phyloP scores from a whole-genome alignment of 2,797 vertebrate species.

The Remorina albescens region DNA sequence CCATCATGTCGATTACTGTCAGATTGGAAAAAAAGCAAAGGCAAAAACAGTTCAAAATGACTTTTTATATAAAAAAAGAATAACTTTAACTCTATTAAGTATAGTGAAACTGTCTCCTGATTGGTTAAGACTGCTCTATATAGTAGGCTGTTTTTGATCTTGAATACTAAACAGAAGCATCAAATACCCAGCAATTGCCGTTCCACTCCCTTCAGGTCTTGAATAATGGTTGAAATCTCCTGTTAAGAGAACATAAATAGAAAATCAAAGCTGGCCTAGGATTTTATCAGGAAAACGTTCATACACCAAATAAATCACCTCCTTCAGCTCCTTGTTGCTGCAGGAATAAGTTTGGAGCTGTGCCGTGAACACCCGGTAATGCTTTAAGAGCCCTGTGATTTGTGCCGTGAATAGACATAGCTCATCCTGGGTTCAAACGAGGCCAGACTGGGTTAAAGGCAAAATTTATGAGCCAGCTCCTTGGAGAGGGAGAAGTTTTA shows the following conservation, averaged over 20 bases:
- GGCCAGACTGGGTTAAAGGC: conserved; percentile 47
- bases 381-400: conserved; percentile 52
- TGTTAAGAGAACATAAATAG: conserved; percentile 68
- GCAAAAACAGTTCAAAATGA: not conserved
- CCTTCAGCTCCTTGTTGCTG: conserved; percentile 29
- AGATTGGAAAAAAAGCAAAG: conserved; percentile 8
- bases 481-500: conserved; percentile 34
- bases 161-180: conserved; percentile 3
- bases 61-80: not conserved
- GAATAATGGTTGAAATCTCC: conserved; percentile 95
- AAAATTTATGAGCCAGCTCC: conserved; percentile 57
- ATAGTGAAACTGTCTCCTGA: not conserved
- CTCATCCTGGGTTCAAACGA: conserved; percentile 47
- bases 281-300: conserved; percentile 37
- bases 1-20: conserved; percentile 95
- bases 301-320: conserved; percentile 47
- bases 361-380: conserved; percentile 27
- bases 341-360: conserved; percentile 38
- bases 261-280: conserved; percentile 9
- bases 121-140: not conserved
- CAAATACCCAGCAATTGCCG: conserved; percentile 91
- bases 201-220: conserved; percentile 95
- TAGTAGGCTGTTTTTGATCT: not conserved
- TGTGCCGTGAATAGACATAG: conserved; percentile 25
- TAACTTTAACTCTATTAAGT: too few relatives aligned